phyloP scores from a whole-genome alignment of 2,113 vertebrate genomes.

The Cinclus mexicanus region DNA sequence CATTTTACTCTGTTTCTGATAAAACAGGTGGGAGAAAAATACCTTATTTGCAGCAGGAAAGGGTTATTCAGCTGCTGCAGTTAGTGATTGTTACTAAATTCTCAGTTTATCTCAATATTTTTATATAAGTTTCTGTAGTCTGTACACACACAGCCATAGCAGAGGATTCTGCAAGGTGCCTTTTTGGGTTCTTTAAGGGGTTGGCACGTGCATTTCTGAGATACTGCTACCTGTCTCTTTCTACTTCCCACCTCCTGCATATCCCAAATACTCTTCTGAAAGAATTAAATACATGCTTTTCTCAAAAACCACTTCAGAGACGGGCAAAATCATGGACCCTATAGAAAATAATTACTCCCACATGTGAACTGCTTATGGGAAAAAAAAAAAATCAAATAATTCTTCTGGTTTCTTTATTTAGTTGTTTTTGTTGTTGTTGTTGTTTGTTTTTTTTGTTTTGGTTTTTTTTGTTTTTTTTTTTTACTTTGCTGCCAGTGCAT shows the following conservation, averaged over 20 bases:
- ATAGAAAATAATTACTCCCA: background rate
- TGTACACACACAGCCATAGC: background rate
- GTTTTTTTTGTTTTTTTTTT: background rate
- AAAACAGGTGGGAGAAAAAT: background rate
- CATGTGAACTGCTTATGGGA: background rate
- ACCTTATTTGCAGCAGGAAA: background rate
- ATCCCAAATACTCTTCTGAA: background rate
- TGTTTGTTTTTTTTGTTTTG: too few relatives aligned
- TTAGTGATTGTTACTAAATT: background rate
- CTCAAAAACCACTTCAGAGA: background rate
- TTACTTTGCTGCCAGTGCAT: background rate
- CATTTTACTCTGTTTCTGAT: background rate
- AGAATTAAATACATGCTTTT: background rate
- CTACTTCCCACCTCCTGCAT: background rate
- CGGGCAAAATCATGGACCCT: background rate
- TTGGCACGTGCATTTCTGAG: background rate
- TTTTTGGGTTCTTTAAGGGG: background rate
- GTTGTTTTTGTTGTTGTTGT: too few relatives aligned
- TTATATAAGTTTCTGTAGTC: rapidly evolving
- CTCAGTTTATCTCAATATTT: background rate
- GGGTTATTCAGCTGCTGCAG: background rate
- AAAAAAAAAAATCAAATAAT: background rate
- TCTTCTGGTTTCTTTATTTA: background rate
- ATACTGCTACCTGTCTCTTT: background rate
- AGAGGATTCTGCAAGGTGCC: background rate